Evolutionary conservation across 2,888 invertebrate genomes (phyloP).

Genomic region (Seira musarum): DNA sequence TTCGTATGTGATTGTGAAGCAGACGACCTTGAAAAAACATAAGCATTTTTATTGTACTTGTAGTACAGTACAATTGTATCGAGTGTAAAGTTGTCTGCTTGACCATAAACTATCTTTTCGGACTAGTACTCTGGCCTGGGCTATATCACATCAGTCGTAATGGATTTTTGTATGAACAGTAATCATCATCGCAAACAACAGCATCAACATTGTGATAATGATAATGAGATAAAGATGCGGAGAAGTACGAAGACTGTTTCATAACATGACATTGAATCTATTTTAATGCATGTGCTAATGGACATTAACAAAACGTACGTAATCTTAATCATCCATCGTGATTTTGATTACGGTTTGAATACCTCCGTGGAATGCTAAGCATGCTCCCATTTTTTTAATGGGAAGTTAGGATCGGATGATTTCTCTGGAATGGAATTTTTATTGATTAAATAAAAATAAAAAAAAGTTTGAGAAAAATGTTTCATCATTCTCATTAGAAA

Average conservation of each 20-base stretch:
- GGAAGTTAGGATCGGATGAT: too few relatives aligned
- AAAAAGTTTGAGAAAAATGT: background rate
- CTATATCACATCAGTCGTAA: too few relatives aligned
- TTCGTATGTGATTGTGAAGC: constrained; percentile 26
- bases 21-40: constrained; percentile 50
- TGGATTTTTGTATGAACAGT: background rate
- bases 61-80: background rate
- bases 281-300: background rate
- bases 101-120: background rate
- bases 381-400: too few relatives aligned
- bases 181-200: too few relatives aligned
- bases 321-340: too few relatives aligned
- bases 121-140: too few relatives aligned
- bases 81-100: background rate
- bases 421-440: constrained; percentile 19
- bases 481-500: constrained; percentile 15
- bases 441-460: constrained; percentile 19
- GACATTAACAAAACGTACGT: too few relatives aligned
- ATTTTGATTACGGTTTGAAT: too few relatives aligned
- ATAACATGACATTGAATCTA: background rate
- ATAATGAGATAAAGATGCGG: constrained; percentile 6
- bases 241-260: background rate
- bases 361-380: too few relatives aligned
- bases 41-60: too few relatives aligned
- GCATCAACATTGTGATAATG: constrained; percentile 1